phyloP scores from a whole-genome alignment of 2,113 vertebrate genomes.

The human (Homo sapiens) region GRCh38 chr12:56110501-56111000 shows the following conservation, averaged over 20 bases:
- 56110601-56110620: conserved; percentile 97
- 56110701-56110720: neutral
- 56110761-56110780: neutral
- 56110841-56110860: neutral
- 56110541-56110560: conserved; percentile 83
- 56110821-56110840: neutral
- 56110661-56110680: conserved; percentile 97
- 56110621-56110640: conserved; percentile 99
- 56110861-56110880: conserved; percentile 11
- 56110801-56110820: neutral
- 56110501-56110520: neutral
- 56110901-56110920: neutral
- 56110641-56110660: conserved; percentile 98
- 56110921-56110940: neutral
- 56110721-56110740: conserved; percentile 29
- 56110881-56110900: neutral
- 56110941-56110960: neutral
- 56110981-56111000: conserved; percentile 96
- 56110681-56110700: conserved; percentile 93
- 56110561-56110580: conserved; percentile 96
- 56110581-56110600: conserved; percentile 98
- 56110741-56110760: neutral
- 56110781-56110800: neutral
- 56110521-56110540: neutral
- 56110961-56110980: conserved; percentile 97